Percentiles rank a stretch among this genome's conserved stretches.
These are phyloP conservation scores for Hippocampus mohnikei DNA, from an alignment of 2,113 vertebrate genomes.

Conservation along the genomic window DNA sequence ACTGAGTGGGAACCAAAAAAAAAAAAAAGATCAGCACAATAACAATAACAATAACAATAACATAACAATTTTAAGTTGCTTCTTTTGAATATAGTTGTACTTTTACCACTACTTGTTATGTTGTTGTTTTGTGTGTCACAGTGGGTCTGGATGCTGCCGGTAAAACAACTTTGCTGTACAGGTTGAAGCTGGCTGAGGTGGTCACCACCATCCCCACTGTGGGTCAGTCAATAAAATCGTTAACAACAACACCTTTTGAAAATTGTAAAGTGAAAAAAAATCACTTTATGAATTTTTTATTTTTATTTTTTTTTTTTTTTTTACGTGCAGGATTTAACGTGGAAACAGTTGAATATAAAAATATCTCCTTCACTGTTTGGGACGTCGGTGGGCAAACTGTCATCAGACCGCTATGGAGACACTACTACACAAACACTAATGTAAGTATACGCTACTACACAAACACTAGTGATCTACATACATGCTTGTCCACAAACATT, in stretches of 20 bases:
- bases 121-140: slow-evolving; percentile 1
- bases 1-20: too few relatives aligned
- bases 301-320: too few relatives aligned
- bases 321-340: slow-evolving; percentile 4
- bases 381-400: slow-evolving; percentile 8
- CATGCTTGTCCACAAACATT: not conserved
- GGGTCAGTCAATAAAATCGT: not conserved
- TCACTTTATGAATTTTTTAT: too few relatives aligned
- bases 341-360: slow-evolving; percentile 11
- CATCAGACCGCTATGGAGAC: slow-evolving; percentile 10
- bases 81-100: not conserved
- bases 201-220: slow-evolving; percentile 10
- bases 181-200: slow-evolving; percentile 10
- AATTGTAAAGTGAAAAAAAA: not conserved
- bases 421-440: slow-evolving; percentile 4
- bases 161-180: slow-evolving; percentile 10
- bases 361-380: slow-evolving; percentile 11
- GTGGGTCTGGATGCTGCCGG: slow-evolving; percentile 14
- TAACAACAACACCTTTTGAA: not conserved
- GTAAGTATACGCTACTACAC: not conserved
- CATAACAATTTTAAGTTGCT: too few relatives aligned
- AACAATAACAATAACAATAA: too few relatives aligned
- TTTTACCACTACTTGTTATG: not conserved
- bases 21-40: too few relatives aligned
- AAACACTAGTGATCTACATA: not conserved